Conservation (phyloP, 2,888 invertebrate species). For the Hydrotaea cyrtoneurina region DNA sequence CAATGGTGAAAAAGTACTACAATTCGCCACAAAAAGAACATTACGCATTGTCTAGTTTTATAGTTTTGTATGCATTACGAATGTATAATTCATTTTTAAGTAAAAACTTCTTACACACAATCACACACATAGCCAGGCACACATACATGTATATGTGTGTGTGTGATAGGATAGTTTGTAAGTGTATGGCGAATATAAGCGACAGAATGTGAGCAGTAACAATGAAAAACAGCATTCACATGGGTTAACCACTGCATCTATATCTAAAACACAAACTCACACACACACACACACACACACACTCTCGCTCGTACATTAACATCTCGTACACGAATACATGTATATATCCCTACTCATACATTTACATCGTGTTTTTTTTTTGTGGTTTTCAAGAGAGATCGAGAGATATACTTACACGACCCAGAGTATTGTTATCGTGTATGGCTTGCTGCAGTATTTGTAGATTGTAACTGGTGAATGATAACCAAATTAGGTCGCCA, state of each 20-base stretch:
- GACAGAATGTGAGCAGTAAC: constrained; percentile 9
- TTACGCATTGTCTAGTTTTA: constrained; percentile 49
- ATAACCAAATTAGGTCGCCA: constrained; percentile 92
- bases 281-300: constrained; percentile 1
- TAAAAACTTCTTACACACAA: constrained; percentile 21
- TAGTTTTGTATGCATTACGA: constrained; percentile 52
- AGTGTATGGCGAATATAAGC: not conserved
- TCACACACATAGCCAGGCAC: not conserved
- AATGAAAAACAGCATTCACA: constrained; percentile 25
- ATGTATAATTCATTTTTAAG: constrained; percentile 46
- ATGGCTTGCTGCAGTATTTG: constrained; percentile 86
- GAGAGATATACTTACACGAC: constrained; percentile 78
- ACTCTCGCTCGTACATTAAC: not conserved
- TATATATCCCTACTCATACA: not conserved
- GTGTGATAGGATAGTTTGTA: too few relatives aligned
- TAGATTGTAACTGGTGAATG: constrained; percentile 92
- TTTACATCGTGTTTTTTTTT: not conserved
- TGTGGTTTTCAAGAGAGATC: not conserved
- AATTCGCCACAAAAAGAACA: constrained; percentile 51
- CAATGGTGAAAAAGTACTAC: not conserved
- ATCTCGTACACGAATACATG: not conserved
- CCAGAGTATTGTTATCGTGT: constrained; percentile 82
- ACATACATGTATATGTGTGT: not conserved
- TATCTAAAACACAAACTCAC: not conserved
- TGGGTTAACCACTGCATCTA: constrained; percentile 37